Percentiles rank a stretch among this genome's conserved stretches.
These are phyloP conservation scores for Tauraco hartlaubi DNA, from an alignment of 2,797 vertebrate genomes.

Conservation along the genomic window DNA sequence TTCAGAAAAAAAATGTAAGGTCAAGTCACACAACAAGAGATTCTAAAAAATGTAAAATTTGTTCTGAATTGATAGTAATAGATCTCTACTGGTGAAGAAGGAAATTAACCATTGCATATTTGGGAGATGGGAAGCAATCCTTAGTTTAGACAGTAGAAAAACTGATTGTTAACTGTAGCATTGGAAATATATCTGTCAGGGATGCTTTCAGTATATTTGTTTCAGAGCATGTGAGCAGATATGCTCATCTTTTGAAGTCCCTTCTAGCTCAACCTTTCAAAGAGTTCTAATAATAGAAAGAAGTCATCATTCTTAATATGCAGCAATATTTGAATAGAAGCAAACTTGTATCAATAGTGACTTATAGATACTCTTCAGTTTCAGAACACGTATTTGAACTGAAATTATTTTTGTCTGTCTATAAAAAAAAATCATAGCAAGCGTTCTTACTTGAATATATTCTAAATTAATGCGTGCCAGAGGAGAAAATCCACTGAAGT, in stretches of 20 bases:
- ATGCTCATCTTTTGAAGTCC: not conserved
- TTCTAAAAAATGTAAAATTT: not conserved
- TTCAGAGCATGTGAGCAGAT: not conserved
- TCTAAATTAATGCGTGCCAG: conserved; percentile 6
- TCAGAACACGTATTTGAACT: not conserved
- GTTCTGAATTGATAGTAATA: not conserved
- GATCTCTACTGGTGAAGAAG: not conserved
- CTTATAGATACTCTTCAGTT: not conserved
- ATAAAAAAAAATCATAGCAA: not conserved
- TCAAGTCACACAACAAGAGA: not conserved
- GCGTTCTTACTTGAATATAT: not conserved
- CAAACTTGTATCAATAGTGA: not conserved
- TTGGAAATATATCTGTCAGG: not conserved
- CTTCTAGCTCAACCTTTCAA: not conserved
- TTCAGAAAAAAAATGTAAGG: not conserved
- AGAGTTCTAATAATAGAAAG: not conserved
- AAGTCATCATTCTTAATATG: not conserved
- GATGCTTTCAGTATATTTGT: not conserved
- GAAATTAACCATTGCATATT: not conserved
- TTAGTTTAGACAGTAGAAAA: not conserved
- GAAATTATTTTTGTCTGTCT: not conserved
- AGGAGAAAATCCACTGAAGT: not conserved
- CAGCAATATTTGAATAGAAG: not conserved
- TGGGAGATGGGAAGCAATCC: not conserved
- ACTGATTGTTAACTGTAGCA: not conserved